Evolutionary conservation across 2,113 vertebrate genomes (phyloP), one percentile per base, ranked within the genome.

Genomic region (Galbula dea): DNA sequence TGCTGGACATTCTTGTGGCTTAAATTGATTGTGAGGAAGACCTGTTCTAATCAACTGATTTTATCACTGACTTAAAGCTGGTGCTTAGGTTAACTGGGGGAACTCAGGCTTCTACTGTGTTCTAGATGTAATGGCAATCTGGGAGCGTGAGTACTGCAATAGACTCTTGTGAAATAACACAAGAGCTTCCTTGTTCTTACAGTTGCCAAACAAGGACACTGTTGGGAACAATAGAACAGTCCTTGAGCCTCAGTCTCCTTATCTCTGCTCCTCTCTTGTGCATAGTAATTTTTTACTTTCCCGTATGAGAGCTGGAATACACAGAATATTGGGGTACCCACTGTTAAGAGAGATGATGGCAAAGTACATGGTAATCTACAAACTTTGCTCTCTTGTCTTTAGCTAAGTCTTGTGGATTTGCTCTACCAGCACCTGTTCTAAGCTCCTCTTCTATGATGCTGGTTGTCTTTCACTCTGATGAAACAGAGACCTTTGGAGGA

Each of bases 391-490:
- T 85, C 45, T 75, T 61, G 30, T 84, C 68, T 94, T 69, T 45
- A 99, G 98, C 96, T 26, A 93, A 95, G 36, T 82, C 98, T 20
- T 99, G 98, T 55, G 98, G 98, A 12, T 88, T 93, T 85, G 72
- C 23, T 2, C 7, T 97, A 2, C 98, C 98, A 39, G 94, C 96
- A 9, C 97, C 98, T 10, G 96, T 98, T 76, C 82, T 98, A 75
- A 99, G 98, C 96, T 96, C 95, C 74, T 96, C 96, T 55, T 95
- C 86, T 29, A 8, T 97, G 52, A 98, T 99, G 98, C 71, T 98
- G 52, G 92, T 98, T 57, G 96, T 82, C 36, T 98, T 99, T 94
- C 94, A 61, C 20, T 97, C 98, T 2, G 98, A 98, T 95, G 94
- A 96, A 96, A 98, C 95, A 7, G 54, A 96, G 59, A 93, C 97